A percentile compares a stretch with the other conserved stretches of the same genome.
These are phyloP conservation scores for Brachypodius melanocephalos DNA, from an alignment of 2,113 vertebrate genomes.

Conservation along the genomic window DNA sequence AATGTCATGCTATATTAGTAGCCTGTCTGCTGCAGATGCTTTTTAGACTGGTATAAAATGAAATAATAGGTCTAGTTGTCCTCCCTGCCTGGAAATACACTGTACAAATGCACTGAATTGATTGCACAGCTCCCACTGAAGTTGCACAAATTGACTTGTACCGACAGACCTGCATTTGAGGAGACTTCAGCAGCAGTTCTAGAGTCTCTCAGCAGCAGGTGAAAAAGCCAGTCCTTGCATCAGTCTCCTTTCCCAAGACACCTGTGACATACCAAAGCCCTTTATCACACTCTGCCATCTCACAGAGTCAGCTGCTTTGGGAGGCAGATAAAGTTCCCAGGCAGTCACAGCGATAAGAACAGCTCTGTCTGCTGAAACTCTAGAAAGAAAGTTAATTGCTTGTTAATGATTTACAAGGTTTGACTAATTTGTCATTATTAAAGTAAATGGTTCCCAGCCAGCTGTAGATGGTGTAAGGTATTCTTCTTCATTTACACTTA, in stretches of 20 bases:
- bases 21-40: not conserved
- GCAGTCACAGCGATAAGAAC: not conserved
- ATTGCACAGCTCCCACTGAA: not conserved
- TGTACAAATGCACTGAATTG: not conserved
- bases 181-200: not conserved
- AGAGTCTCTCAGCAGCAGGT: not conserved
- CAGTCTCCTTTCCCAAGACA: not conserved
- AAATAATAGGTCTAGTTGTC: not conserved
- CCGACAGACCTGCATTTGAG: not conserved
- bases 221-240: not conserved
- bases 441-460: slow-evolving; percentile 33
- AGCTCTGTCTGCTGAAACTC: slow-evolving; percentile 8
- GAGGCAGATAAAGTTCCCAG: not conserved
- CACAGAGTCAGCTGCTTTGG: not conserved
- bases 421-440: slow-evolving; percentile 57
- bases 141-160: not conserved
- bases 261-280: not conserved
- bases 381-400: slow-evolving; percentile 36
- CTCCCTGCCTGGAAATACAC: not conserved
- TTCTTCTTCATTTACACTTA: slow-evolving; percentile 16
- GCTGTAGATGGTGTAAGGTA: not conserved
- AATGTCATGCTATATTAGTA: not conserved
- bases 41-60: not conserved
- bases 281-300: not conserved
- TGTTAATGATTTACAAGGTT: slow-evolving; percentile 61